Evolutionary conservation across 37 sponge, comb jelly and placozoan species (phyloP).

Genomic region (Haliclona indistincta): DNA sequence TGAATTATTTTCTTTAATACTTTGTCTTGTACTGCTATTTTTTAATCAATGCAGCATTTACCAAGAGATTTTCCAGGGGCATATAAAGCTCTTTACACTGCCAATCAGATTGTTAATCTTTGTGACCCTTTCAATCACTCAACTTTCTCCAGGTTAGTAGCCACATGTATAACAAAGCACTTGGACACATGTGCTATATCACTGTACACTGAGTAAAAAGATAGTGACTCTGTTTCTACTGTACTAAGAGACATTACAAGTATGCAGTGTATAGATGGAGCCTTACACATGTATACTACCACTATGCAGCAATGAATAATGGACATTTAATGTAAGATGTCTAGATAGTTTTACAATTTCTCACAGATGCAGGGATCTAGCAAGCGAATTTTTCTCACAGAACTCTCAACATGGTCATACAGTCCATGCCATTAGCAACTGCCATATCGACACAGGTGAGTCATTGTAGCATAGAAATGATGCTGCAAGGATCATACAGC

Average conservation of each 20-base stretch:
- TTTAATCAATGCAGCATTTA: conserved; percentile 20
- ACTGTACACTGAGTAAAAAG: too few relatives aligned
- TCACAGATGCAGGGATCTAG: conserved; percentile 22
- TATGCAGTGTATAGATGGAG: neutral
- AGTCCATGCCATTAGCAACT: conserved; percentile 75
- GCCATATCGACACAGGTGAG: conserved; percentile 76
- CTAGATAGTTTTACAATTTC: neutral
- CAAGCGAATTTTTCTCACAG: conserved; percentile 37
- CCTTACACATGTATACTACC: neutral
- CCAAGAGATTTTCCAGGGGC: conserved; percentile 33
- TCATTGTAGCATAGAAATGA: neutral
- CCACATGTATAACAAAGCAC: neutral
- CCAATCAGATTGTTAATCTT: conserved; percentile 66
- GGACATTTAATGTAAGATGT: neutral
- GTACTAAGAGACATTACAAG: too few relatives aligned
- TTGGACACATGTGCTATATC: neutral
- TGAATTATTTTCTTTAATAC: neutral
- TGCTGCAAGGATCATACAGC: too few relatives aligned
- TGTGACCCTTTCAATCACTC: conserved; percentile 23
- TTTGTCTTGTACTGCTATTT: neutral
- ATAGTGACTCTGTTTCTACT: too few relatives aligned
- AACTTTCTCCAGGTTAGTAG: conserved; percentile 21
- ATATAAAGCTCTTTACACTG: conserved; percentile 70
- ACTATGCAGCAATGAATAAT: neutral
- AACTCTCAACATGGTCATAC: conserved; percentile 36